Percentiles rank a stretch among this genome's conserved stretches.
phyloP scores from a whole-genome alignment of 2,888 invertebrate genomes.

The Aphrophora alni region DNA sequence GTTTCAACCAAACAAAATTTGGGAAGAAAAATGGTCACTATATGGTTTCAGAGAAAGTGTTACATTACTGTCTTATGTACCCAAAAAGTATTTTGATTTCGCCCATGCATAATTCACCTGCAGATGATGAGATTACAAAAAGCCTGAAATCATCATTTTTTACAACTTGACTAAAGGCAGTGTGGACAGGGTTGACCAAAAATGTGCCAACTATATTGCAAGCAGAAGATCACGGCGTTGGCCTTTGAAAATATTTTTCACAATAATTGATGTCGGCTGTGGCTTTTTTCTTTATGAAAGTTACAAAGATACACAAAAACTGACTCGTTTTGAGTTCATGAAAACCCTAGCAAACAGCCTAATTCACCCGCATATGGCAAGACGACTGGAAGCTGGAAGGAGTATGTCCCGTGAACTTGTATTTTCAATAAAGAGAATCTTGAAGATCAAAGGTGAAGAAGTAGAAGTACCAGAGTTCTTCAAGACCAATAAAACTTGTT shows the following conservation, averaged over 20 bases:
- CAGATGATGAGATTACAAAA: no score
- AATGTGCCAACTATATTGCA: no score
- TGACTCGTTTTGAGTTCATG: neutral
- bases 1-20: conserved; percentile 7
- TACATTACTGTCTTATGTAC: conserved; percentile 30
- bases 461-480: neutral
- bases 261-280: neutral
- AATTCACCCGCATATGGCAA: neutral
- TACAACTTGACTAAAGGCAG: no score
- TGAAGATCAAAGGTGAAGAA: neutral
- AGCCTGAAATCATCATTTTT: conserved; percentile 34
- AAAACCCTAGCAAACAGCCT: neutral
- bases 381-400: neutral
- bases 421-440: neutral
- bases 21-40: neutral
- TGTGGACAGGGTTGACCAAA: neutral
- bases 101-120: no score
- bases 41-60: conserved; percentile 9
- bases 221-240: neutral
- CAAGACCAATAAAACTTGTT: neutral
- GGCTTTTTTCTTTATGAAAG: neutral
- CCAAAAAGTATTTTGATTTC: conserved; percentile 28
- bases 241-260: neutral
- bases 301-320: neutral
- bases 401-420: neutral